Evolutionary conservation across 1,140 invertebrate species (phyloP), one percentile per base, ranked within the genome.

Genomic region (Papilio polytes): DNA sequence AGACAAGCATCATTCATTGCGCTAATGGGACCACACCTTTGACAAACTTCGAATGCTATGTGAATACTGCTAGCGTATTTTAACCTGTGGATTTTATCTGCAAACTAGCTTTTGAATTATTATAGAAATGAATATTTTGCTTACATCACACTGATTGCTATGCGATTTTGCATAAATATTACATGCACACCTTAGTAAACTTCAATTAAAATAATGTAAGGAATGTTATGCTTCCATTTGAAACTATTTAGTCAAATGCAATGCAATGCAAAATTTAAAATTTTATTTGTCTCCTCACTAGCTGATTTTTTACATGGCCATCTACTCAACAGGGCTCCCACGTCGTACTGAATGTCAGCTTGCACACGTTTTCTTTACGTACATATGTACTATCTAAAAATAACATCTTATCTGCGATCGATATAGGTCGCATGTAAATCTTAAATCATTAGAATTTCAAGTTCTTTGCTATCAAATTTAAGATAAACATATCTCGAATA

Each of bases 21-120:
- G 78, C 78, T 86, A 87, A 89, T 89, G 86, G 87, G 73, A 15
- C 85, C 85, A 87, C 85, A 74, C 85, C 86, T 84, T 82, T 86
- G 22, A 80, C 59, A 72, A 82, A 84, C 74, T 84, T 81, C 80
- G 36, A 83, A 48, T 53, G 36, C 56, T 79, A 80, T 80, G 80
- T 84, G 77, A 81, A 78, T 53, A 22, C n/a, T 51, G 73, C 36
- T 59, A 20, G 22, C 20, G 0, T 63, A 26, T 63, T 63, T 31
- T 22, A 63, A 63, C 59, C 13, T 31, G 59, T 63, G 13, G 22
- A 70, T 36, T 70, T 56, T 56, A 56, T 56, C 7, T 56, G 18
- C n/a, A 56, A 20, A 56, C 53, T 20, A 8, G 53, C 18, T 56
- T 56, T 56, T 1, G 8, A n/a, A 56, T 8, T 56, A 56, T 56